A percentile compares a stretch with the other conserved stretches of the same genome.
These are phyloP conservation scores for Melanargia galathea DNA, from an alignment of 2,888 invertebrate species.

Conservation along the genomic window DNA sequence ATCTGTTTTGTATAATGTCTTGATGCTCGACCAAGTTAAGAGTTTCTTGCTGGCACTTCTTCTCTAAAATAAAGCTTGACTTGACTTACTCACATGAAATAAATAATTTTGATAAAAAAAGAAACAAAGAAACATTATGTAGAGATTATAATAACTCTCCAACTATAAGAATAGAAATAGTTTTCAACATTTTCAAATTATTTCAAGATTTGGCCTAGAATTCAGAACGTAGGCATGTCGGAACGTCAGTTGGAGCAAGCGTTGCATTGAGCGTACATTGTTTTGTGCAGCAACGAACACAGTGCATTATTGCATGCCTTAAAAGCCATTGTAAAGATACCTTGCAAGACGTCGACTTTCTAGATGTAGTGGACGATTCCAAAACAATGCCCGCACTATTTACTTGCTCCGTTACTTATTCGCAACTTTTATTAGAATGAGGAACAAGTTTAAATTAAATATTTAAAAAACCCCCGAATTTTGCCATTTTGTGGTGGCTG, in stretches of 20 bases:
- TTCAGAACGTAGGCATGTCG: background rate
- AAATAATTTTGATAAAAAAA: no score
- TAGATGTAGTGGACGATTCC: background rate
- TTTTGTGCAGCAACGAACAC: background rate
- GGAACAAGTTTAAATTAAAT: no score
- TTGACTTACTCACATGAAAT: no score
- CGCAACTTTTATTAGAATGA: background rate
- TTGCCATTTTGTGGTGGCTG: no score
- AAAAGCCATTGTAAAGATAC: slow-evolving; percentile 1
- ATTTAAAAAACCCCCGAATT: no score
- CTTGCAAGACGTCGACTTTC: background rate
- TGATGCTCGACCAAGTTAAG: no score
- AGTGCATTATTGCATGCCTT: slow-evolving; percentile 9
- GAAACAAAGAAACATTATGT: no score
- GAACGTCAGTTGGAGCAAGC: slow-evolving; percentile 7
- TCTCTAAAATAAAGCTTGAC: no score
- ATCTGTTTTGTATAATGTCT: no score
- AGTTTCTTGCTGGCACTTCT: no score
- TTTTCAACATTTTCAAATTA: background rate
- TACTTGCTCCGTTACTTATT: background rate
- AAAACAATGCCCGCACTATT: background rate
- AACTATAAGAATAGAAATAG: background rate
- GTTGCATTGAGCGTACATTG: background rate
- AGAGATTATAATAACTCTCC: background rate
- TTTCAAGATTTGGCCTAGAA: background rate